These are phyloP conservation scores for Tetranychus truncatus DNA, from an alignment of 2,888 invertebrate genomes.

Conservation along the genomic window DNA sequence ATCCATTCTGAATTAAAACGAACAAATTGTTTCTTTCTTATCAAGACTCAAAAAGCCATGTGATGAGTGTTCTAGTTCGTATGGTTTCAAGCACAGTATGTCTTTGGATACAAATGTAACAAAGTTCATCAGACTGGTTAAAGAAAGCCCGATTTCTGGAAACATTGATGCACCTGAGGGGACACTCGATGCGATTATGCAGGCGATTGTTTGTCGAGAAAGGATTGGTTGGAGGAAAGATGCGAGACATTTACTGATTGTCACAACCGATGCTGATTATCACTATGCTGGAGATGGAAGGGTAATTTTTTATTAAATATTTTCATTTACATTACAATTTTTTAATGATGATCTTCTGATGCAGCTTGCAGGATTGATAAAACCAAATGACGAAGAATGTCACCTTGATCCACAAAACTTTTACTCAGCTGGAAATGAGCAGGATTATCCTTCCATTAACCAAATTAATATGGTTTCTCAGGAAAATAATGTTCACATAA, in stretches of 20 bases:
- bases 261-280: slow-evolving; percentile 95
- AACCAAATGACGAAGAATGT: slow-evolving; percentile 78
- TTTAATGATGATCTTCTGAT: not conserved
- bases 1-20: not conserved
- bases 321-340: not conserved
- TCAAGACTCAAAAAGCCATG: slow-evolving; percentile 46
- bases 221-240: slow-evolving; percentile 39
- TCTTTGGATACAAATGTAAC: slow-evolving; percentile 60
- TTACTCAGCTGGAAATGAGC: slow-evolving; percentile 63
- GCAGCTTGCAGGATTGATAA: slow-evolving; percentile 65
- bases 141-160: slow-evolving; percentile 35
- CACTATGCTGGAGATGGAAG: slow-evolving; percentile 99
- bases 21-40: not conserved
- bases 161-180: slow-evolving; percentile 15
- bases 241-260: slow-evolving; percentile 76
- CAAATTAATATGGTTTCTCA: slow-evolving; percentile 59
- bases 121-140: slow-evolving; percentile 44
- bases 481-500: slow-evolving; percentile 84
- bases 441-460: slow-evolving; percentile 93
- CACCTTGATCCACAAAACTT: slow-evolving; percentile 51
- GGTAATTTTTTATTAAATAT: not conserved
- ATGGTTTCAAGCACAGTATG: slow-evolving; percentile 89
- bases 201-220: slow-evolving; percentile 62
- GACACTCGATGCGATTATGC: slow-evolving; percentile 48
- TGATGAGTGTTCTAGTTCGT: slow-evolving; percentile 73